phyloP scores from a whole-genome alignment of 2,797 vertebrate species.

The Peromyscus eremicus region DNA sequence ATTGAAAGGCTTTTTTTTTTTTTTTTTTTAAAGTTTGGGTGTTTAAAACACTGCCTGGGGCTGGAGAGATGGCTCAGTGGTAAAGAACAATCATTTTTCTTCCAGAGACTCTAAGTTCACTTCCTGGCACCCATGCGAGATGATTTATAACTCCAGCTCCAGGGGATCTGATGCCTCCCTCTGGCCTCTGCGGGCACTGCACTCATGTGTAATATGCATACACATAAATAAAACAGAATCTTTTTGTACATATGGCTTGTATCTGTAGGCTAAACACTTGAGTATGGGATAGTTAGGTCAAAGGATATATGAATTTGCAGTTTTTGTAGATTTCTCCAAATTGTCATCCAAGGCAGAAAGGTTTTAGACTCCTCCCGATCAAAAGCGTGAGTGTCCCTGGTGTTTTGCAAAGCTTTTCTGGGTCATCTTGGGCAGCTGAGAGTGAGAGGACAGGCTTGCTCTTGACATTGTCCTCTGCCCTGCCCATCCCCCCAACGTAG shows the following conservation, averaged over 20 bases:
- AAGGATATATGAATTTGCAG: slow-evolving; percentile 49
- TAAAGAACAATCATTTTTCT: background rate
- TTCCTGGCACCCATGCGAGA: background rate
- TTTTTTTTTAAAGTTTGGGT: background rate
- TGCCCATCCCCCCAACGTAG: background rate
- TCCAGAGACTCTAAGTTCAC: background rate
- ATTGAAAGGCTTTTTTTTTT: slow-evolving; percentile 14
- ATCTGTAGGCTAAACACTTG: slow-evolving; percentile 28
- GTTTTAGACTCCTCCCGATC: slow-evolving; percentile 8
- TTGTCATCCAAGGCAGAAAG: slow-evolving; percentile 2
- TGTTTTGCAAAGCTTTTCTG: slow-evolving; percentile 35
- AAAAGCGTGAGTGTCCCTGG: background rate
- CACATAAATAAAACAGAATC: background rate
- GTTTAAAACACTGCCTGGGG: slow-evolving; percentile 38
- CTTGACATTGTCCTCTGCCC: background rate
- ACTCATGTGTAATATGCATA: background rate
- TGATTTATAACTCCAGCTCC: background rate
- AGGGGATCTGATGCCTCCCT: background rate
- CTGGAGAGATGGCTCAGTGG: background rate
- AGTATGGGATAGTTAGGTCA: slow-evolving; percentile 18
- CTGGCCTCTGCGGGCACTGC: background rate
- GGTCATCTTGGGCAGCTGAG: slow-evolving; percentile 14
- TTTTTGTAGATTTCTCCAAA: slow-evolving; percentile 65
- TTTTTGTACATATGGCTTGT: background rate
- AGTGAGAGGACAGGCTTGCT: background rate